Evolutionary conservation across 1,140 invertebrate genomes (phyloP), one percentile per base, ranked within the genome.

Genomic region (Drosophila repleta): DNA sequence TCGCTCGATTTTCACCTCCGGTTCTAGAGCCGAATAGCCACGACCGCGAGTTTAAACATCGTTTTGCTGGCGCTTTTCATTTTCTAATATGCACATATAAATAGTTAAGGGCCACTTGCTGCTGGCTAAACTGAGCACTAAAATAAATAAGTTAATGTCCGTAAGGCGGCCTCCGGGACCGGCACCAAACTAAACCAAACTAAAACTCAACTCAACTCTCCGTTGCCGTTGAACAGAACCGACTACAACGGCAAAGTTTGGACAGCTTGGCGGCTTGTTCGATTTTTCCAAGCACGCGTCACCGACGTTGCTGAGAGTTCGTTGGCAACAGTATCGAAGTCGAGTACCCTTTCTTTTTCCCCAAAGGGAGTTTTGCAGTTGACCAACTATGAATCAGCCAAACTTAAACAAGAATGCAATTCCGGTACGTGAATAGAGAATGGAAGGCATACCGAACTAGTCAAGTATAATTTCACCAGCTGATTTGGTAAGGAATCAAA

Each of bases 261-360:
- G 57, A 67, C 66, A 69, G 70, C 68, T 67, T 74, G 78, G 74
- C 53, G 62, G 76, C 78, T 65, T 81, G 82, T 85, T 85, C 81
- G 81, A 85, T 85, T 85, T 85, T 85, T 85, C 78, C 74, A 53
- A 75, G 66, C 74, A 66, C 45, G 55, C 69, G 70, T 74, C 78
- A 74, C 51, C 82, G 58, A n/a, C 46, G 37, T 41, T 45, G 67
- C 66, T 48, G 52, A 70, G 70, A 78, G 61, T 57, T 66, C 15
- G 15, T 58, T 64, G 46, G 61, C 68, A 48, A 41, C 37, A 55
- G 37, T 70, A 56, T 56, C 29, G 53, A 37, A 62, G 29, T 39
- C 32, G 11, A 57, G 64, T 70, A 43, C 58, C 21, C 65, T 74
- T 32, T 51, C 10, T 18, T 26, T 8, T 8, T 39, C 7, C 13